Evolutionary conservation across 1,140 invertebrate genomes (phyloP).

Genomic region (Cydia strobilella): DNA sequence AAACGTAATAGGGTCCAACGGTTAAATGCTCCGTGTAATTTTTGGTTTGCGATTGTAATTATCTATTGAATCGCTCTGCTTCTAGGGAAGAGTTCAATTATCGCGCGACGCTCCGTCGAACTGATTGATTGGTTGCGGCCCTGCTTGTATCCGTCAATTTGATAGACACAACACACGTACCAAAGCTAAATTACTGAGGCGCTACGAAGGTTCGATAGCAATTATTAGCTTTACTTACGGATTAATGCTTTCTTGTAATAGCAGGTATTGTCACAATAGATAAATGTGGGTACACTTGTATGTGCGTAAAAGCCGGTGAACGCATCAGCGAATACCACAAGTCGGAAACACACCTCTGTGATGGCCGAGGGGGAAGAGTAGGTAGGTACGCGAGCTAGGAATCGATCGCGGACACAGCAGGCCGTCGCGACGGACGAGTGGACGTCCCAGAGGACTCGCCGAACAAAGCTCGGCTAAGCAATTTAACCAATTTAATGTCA

Average conservation of each 20-base stretch:
- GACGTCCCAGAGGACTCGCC: slow-evolving; percentile 61
- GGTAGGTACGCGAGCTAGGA: slow-evolving; percentile 43
- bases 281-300: slow-evolving; percentile 1
- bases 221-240: slow-evolving; percentile 12
- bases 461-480: slow-evolving; percentile 66
- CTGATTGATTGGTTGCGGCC: slow-evolving; percentile 74
- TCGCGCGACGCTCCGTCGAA: slow-evolving; percentile 64
- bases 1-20: slow-evolving; percentile 67
- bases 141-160: slow-evolving; percentile 64
- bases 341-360: slow-evolving; percentile 26
- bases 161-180: slow-evolving; percentile 62
- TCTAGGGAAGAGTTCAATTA: slow-evolving; percentile 74
- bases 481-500: slow-evolving; percentile 79
- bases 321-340: slow-evolving; percentile 14
- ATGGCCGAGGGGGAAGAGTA: slow-evolving; percentile 40
- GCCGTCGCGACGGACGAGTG: slow-evolving; percentile 46
- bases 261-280: neutral
- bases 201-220: slow-evolving; percentile 35
- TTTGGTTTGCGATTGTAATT: slow-evolving; percentile 77
- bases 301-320: slow-evolving; percentile 19
- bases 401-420: slow-evolving; percentile 42
- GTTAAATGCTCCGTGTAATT: slow-evolving; percentile 73
- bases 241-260: neutral
- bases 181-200: slow-evolving; percentile 57
- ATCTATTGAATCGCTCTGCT: slow-evolving; percentile 68